Evolutionary conservation across 2,888 invertebrate species (phyloP), one percentile per base, ranked within the genome.

Genomic region (Matsumyia berberina): DNA sequence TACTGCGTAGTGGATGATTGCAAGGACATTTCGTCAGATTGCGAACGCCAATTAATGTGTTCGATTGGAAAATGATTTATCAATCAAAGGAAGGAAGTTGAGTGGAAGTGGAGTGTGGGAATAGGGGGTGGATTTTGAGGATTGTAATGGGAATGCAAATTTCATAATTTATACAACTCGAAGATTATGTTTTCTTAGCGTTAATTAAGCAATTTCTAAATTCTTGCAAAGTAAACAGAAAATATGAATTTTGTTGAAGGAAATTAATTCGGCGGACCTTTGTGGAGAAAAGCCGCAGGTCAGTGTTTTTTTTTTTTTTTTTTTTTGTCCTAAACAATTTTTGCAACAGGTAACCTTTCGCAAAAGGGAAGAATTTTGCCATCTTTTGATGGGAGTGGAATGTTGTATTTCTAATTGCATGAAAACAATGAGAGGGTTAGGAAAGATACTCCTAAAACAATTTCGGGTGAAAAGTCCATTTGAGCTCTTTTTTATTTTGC

Each of bases 61-160:
- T 74, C 73, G 51, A 83, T 73, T 58, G 73, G 55, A 15, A 73
- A 58, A 69, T 73, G 7, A 62, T 73, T 67, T 51, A 69, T 57
- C 42, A 53, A 58, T 44, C 51, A 11, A 37, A 44, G 19, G 46
- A 46, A n/a, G n/a, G n/a, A n/a, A n/a, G n/a, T n/a, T n/a, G n/a
- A n/a, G n/a, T n/a, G 46, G 9, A 2, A 17, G 2, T 0, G 12
- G 11, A 5, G 12, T 12, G n/a, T 8, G 44, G 17, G 2, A 8
- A 44, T 5, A 0, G 15, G 1, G 29, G 24, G 44, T 8, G 31
- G 15, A 31, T 6, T 29, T 24, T 9, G 29, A 2, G n/a, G 51
- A 51, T 29, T 53, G 29, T 53, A 31, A 15, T 24, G 17, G n/a
- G 46, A 62, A 24, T 29, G 11, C 29, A 15, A 24, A 29, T 51